A percentile compares a stretch with the other conserved stretches of the same genome.
phyloP scores from a whole-genome alignment of 2,113 vertebrate species.

The Psittacara wagleri region DNA sequence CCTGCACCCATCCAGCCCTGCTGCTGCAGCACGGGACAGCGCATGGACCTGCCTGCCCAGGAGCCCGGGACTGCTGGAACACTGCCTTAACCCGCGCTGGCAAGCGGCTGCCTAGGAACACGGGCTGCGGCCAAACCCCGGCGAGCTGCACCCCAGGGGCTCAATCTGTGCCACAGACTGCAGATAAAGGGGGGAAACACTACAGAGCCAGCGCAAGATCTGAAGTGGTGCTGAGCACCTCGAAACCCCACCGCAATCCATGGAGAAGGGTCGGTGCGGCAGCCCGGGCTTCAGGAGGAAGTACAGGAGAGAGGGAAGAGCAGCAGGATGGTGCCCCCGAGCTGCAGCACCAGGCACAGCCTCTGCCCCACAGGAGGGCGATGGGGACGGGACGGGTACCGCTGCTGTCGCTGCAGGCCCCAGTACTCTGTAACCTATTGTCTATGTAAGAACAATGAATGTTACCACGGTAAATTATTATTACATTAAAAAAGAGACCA shows the following conservation, averaged over 20 bases:
- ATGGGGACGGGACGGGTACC: not conserved
- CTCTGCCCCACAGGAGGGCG: not conserved
- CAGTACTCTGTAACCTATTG: conserved; percentile 66
- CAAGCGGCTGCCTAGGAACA: not conserved
- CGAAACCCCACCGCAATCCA: not conserved
- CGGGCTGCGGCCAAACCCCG: not conserved
- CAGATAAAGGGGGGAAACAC: accelerated
- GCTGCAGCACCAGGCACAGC: not conserved
- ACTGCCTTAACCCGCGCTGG: conserved; percentile 59
- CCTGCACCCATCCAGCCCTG: not conserved
- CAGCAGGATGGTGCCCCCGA: not conserved
- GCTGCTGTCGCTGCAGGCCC: conserved; percentile 35
- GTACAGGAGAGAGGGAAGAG: not conserved
- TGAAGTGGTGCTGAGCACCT: not conserved
- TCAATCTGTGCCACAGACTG: not conserved
- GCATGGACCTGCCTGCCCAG: conserved; percentile 35
- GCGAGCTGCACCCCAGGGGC: accelerated
- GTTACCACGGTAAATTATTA: conserved; percentile 70
- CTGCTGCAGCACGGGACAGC: not conserved
- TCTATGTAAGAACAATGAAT: conserved; percentile 71
- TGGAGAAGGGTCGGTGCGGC: not conserved
- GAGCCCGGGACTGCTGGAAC: conserved; percentile 55
- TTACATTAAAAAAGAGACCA: conserved; percentile 55
- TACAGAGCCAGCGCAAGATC: not conserved
- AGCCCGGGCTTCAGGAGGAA: not conserved